phyloP scores from a whole-genome alignment of 2,888 invertebrate species.

The Lasioglossum vierecki region DNA sequence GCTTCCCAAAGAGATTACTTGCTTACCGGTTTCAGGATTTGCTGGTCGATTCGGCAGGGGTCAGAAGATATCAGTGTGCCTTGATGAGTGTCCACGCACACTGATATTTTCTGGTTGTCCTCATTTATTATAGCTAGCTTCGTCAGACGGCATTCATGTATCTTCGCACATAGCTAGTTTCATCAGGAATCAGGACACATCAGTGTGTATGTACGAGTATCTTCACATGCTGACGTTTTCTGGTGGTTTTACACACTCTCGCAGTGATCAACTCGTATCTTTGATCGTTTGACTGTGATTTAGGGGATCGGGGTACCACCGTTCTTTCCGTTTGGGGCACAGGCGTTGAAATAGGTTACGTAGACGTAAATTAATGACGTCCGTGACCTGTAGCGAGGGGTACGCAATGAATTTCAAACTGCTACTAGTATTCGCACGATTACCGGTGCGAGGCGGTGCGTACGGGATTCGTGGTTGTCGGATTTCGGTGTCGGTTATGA shows the following conservation, averaged over 20 bases:
- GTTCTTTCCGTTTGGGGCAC: background rate
- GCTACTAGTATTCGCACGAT: constrained; percentile 13
- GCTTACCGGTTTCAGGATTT: background rate
- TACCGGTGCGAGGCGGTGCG: background rate
- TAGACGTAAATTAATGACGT: constrained; percentile 8
- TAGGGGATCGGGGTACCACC: background rate
- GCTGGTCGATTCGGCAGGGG: background rate
- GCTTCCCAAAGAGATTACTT: background rate
- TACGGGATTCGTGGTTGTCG: background rate
- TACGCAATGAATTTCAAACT: constrained; percentile 12
- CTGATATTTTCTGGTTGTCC: no score
- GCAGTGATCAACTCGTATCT: background rate
- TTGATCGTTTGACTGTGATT: background rate
- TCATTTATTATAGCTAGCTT: background rate
- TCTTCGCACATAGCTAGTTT: background rate
- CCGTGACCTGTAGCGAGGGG: constrained; percentile 14
- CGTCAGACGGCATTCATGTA: background rate
- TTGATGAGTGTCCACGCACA: no score
- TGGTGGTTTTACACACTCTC: background rate
- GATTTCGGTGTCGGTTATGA: background rate
- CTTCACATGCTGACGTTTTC: background rate
- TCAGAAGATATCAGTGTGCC: background rate
- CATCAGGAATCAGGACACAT: background rate
- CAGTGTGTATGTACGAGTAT: background rate
- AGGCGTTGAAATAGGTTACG: constrained; percentile 19